Conservation (phyloP, 2,113 vertebrate genomes). For the Scalopus aquaticus region DNA sequence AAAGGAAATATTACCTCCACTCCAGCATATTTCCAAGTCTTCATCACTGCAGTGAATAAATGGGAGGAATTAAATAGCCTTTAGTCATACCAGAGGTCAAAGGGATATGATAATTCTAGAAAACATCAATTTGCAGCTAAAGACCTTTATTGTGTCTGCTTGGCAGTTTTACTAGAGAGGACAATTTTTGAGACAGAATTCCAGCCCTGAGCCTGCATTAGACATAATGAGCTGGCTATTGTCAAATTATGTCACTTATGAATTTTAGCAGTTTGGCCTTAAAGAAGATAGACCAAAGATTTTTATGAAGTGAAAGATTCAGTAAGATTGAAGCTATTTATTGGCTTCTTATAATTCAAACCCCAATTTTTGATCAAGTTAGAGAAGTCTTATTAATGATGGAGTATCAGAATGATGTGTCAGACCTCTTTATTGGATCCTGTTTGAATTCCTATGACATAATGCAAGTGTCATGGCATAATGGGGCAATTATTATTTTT, state of each 20-base stretch:
- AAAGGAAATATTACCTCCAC: constrained; percentile 55
- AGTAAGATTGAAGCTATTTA: not conserved
- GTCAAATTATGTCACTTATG: constrained; percentile 53
- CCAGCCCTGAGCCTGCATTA: constrained; percentile 37
- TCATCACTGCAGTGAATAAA: constrained; percentile 39
- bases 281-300: constrained; percentile 26
- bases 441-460: not conserved
- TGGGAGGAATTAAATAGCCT: constrained; percentile 62
- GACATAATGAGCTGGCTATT: not conserved
- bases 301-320: constrained; percentile 33
- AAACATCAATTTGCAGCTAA: constrained; percentile 50
- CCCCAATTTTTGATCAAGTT: not conserved
- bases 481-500: not conserved
- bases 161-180: constrained; percentile 41
- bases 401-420: not conserved
- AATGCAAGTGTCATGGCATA: not conserved
- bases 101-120: constrained; percentile 51
- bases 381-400: not conserved
- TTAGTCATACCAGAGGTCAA: constrained; percentile 65
- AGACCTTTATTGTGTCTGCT: constrained; percentile 64
- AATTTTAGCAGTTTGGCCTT: constrained; percentile 57
- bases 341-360: not conserved
- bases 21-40: constrained; percentile 24
- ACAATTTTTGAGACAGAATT: constrained; percentile 62
- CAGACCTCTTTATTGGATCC: not conserved